These are phyloP conservation scores for Thalassoma bifasciatum DNA, from an alignment of 2,113 vertebrate species.

Conservation along the genomic window DNA sequence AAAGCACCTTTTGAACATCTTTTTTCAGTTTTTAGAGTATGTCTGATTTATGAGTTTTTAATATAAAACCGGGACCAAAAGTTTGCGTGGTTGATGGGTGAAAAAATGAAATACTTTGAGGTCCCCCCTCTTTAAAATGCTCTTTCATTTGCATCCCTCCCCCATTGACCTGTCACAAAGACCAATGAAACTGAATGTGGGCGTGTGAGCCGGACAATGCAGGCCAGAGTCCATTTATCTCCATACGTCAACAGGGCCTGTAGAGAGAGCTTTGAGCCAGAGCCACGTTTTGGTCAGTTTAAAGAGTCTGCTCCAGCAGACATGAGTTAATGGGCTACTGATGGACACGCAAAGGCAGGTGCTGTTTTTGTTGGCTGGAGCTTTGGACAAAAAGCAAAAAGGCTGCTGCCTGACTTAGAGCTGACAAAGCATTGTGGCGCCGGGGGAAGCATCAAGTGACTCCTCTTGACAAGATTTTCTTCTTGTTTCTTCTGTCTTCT, in stretches of 20 bases:
- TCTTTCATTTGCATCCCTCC: slow-evolving; percentile 68
- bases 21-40: neutral
- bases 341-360: slow-evolving; percentile 77
- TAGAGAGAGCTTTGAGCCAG: slow-evolving; percentile 60
- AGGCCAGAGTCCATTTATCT: slow-evolving; percentile 77
- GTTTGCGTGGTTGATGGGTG: slow-evolving; percentile 2
- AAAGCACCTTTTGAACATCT: neutral
- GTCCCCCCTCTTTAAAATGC: slow-evolving; percentile 19
- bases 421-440: slow-evolving; percentile 16
- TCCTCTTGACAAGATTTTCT: slow-evolving; percentile 1
- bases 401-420: slow-evolving; percentile 36
- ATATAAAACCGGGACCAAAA: neutral
- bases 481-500: neutral
- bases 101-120: slow-evolving; percentile 35
- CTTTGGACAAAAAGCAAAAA: slow-evolving; percentile 47
- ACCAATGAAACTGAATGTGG: slow-evolving; percentile 74
- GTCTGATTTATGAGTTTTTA: neutral
- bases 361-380: slow-evolving; percentile 66
- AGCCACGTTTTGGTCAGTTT: slow-evolving; percentile 62
- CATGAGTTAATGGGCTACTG: slow-evolving; percentile 72
- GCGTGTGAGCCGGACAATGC: slow-evolving; percentile 74
- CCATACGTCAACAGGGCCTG: slow-evolving; percentile 73
- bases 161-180: slow-evolving; percentile 65
- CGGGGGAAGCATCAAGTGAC: neutral
- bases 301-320: slow-evolving; percentile 68